Evolutionary conservation across 2,113 vertebrate genomes (phyloP).

Genomic region (Hemicordylus capensis): DNA sequence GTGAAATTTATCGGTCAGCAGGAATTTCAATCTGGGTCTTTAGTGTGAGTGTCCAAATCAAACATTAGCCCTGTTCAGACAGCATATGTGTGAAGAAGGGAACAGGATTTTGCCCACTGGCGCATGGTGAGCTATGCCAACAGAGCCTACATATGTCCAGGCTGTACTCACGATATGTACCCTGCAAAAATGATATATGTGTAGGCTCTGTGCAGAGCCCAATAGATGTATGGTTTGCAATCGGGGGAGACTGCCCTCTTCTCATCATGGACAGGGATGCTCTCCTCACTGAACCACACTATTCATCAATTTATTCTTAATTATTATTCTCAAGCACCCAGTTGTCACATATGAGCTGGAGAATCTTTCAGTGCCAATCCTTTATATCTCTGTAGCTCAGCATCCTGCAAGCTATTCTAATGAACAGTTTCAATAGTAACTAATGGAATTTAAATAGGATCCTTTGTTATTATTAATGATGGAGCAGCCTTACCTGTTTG

Average conservation of each 20-base stretch:
- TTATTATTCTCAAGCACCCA: not conserved
- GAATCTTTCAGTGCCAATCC: not conserved
- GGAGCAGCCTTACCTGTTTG: conserved; percentile 34
- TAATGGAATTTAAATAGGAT: conserved; percentile 37
- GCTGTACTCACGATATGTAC: too few species aligned
- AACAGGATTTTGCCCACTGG: too few species aligned
- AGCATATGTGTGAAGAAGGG: too few species aligned
- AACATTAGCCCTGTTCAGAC: too few species aligned
- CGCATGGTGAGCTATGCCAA: too few species aligned
- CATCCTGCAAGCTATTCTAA: not conserved
- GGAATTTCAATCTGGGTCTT: too few species aligned
- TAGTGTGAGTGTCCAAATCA: too few species aligned
- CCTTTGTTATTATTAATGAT: conserved; percentile 47
- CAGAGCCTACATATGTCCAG: too few species aligned
- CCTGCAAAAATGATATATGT: too few species aligned
- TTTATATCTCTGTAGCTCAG: not conserved
- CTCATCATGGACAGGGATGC: not conserved
- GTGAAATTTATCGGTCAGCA: too few species aligned
- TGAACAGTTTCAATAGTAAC: conserved; percentile 41
- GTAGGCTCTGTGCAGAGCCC: too few species aligned
- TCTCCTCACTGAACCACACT: not conserved
- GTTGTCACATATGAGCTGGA: not conserved
- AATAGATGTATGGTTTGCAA: not conserved
- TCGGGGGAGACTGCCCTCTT: not conserved
- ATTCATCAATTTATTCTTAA: not conserved